Evolutionary conservation across 2,888 invertebrate genomes (phyloP).

Genomic region (Stramonita haemastoma): DNA sequence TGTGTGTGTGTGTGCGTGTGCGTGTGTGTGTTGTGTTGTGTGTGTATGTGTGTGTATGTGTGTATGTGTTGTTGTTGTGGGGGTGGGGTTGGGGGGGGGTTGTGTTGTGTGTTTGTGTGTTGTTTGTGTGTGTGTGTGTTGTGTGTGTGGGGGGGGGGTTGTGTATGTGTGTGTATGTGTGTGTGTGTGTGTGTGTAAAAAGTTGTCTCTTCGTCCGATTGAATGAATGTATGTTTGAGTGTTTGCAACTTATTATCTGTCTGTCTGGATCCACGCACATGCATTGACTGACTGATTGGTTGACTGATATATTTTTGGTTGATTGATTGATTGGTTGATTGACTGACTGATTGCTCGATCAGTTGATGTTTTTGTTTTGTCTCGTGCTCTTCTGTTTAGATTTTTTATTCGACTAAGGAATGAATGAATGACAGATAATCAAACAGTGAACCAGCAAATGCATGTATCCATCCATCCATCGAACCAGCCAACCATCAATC

Average conservation of each 20-base stretch:
- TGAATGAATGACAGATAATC: no score
- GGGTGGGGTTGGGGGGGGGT: not conserved
- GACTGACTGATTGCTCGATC: no score
- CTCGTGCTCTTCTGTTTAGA: no score
- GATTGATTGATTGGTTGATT: no score
- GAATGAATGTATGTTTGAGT: not conserved
- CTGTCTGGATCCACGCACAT: no score
- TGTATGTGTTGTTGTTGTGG: not conserved
- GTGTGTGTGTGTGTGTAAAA: not conserved
- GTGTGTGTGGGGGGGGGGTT: not conserved
- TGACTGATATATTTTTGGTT: no score
- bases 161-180: not conserved
- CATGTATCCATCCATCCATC: no score
- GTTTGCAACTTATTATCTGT: not conserved
- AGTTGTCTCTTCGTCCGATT: not conserved
- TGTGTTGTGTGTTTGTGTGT: not conserved
- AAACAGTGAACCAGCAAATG: no score
- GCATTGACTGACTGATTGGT: no score
- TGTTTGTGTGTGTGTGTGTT: not conserved
- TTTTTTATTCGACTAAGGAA: no score
- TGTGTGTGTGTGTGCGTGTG: constrained; percentile 14
- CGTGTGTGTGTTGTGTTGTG: constrained; percentile 19
- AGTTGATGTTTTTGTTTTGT: no score
- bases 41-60: constrained; percentile 14
- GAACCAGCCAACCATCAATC: no score